A percentile compares a stretch with the other conserved stretches of the same genome.
These are phyloP conservation scores for Gorsachius magnificus DNA, from an alignment of 2,797 vertebrate species.

Conservation along the genomic window DNA sequence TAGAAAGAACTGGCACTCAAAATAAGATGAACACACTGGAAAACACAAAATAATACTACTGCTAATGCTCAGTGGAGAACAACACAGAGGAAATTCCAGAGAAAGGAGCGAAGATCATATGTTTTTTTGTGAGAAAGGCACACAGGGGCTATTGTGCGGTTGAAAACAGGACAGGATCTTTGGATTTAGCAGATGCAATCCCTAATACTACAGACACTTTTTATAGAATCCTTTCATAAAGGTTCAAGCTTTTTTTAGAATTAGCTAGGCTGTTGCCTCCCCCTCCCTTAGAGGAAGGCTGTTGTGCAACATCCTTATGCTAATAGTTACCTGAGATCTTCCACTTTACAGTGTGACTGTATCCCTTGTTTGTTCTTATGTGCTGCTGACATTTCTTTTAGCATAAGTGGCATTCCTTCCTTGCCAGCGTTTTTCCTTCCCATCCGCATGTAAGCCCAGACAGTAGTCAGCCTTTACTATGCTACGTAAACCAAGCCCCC, in stretches of 20 bases:
- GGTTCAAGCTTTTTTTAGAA: neutral
- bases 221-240: neutral
- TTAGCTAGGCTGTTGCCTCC: neutral
- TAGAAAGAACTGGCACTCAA: neutral
- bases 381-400: neutral
- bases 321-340: neutral
- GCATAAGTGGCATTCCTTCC: neutral
- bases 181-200: slow-evolving; percentile 6
- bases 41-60: neutral
- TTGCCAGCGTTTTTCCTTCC: neutral
- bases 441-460: neutral
- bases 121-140: slow-evolving; percentile 13
- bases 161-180: slow-evolving; percentile 29
- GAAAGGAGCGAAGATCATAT: neutral
- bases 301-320: neutral
- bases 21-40: neutral
- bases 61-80: neutral
- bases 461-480: neutral
- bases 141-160: neutral
- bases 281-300: neutral
- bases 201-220: neutral
- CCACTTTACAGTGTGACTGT: neutral
- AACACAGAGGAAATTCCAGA: neutral
- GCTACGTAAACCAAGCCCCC: rapidly evolving
- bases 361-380: neutral